Evolutionary conservation across 2,113 vertebrate genomes (phyloP), one percentile per base, ranked within the genome.

Genomic region (Halcyon malimbica): DNA sequence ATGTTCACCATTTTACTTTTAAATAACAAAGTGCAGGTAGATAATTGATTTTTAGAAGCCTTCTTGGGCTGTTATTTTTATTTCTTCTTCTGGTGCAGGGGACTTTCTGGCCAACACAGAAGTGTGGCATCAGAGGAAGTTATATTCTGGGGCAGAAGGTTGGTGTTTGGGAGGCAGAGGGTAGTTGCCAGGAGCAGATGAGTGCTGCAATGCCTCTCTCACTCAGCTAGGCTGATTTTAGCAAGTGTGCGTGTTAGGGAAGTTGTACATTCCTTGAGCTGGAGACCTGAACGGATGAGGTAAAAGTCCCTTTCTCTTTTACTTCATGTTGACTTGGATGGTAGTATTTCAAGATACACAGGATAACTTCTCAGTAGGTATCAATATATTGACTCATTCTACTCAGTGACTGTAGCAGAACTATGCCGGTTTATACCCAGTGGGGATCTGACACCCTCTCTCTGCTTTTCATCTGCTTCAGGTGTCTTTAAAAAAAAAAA

Each of bases 371-470:
- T 85, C 64, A 64, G 80, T 53, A 80, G 83, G 51, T 96, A 78
- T 93, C 78, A 89, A 62, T 95, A 67, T 87, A 91, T 91, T 94
- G 93, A 67, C 74, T 92, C 68, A 94, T 80, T 89, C 46, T 91
- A 48, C 13, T 67, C 59, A 21, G 50, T 86, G 83, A 62, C 73
- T 88, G 11, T 51, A 57, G 50, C 41, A 83, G 56, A 91, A 25
- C 71, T 71, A 35, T 92, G 77, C 69, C 89, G 84, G 73, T 15
- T 91, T 89, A 94, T 64, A 87, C 57, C 10, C 86, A 62, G 59
- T 71, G 56, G 67, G 83, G 24, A 84, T 93, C 89, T 87, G 42
- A 62, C 31, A 33, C 33, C 18, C 7, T 29, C n/a, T 18, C 26
- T 57, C 41, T 60, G 67, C 3, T 89, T 93, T 93, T 77, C 92